Evolutionary conservation across 2,888 invertebrate species (phyloP).

Genomic region (Archips crataeganus): DNA sequence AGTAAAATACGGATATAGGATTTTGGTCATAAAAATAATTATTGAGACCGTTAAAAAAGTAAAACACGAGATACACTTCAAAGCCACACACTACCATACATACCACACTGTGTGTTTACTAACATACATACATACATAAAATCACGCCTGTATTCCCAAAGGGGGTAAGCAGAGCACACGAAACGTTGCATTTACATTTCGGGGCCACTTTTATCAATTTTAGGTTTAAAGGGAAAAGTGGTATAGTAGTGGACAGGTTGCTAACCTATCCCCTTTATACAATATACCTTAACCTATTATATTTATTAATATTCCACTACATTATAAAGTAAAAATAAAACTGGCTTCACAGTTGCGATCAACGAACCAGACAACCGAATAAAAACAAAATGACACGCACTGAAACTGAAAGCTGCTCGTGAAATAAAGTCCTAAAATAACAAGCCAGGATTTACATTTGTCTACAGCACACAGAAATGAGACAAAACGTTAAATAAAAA

Average conservation of each 20-base stretch:
- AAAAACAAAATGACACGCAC: slow-evolving; percentile 9
- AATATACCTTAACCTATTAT: too few species aligned
- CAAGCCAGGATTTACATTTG: slow-evolving; percentile 29
- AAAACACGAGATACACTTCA: background rate
- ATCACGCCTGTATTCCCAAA: too few species aligned
- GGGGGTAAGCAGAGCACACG: too few species aligned
- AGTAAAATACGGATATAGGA: slow-evolving; percentile 24
- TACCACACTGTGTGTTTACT: too few species aligned
- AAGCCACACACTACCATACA: background rate
- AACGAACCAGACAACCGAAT: slow-evolving; percentile 10
- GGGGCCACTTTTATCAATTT: too few species aligned
- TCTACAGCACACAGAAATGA: slow-evolving; percentile 29
- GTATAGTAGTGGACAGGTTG: too few species aligned
- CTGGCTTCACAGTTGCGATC: background rate
- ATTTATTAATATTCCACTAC: background rate
- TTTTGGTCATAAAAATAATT: slow-evolving; percentile 13
- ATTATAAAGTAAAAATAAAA: background rate
- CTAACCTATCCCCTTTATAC: too few species aligned
- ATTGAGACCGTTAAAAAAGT: background rate
- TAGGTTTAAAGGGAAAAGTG: too few species aligned
- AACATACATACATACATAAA: too few species aligned
- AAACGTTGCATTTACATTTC: too few species aligned
- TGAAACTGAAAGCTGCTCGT: slow-evolving; percentile 4
- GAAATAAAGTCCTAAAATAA: slow-evolving; percentile 2
- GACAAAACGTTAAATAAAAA: slow-evolving; percentile 39